Percentiles rank a stretch among this genome's conserved stretches.
Evolutionary conservation across 2,888 invertebrate genomes (phyloP).

Genomic region (Lasioglossum morio): DNA sequence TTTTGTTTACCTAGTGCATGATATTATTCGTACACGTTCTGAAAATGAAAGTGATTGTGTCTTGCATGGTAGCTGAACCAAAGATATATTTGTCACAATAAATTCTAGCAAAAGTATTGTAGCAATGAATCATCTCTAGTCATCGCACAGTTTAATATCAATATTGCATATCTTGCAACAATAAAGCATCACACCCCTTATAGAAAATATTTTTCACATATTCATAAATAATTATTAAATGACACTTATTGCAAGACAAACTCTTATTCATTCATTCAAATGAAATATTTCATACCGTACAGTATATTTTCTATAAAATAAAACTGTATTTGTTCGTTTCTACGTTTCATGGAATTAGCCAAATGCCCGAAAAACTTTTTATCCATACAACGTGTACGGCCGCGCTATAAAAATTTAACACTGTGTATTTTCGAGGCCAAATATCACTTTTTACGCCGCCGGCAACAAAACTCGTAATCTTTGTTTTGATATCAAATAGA

Average conservation of each 20-base stretch:
- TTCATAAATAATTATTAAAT: neutral
- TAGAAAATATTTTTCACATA: neutral
- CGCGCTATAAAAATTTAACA: neutral
- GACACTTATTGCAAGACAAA: neutral
- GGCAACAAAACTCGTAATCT: constrained; percentile 31
- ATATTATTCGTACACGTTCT: neutral
- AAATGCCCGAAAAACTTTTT: neutral
- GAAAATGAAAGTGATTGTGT: neutral
- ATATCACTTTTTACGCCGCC: constrained; percentile 23
- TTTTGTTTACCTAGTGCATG: neutral
- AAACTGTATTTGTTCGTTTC: neutral
- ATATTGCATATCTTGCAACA: neutral
- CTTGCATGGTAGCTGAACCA: neutral
- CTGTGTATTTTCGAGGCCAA: constrained; percentile 34
- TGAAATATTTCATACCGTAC: neutral
- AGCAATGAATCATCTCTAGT: neutral
- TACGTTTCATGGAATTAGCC: neutral
- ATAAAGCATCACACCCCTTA: neutral
- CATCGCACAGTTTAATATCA: neutral
- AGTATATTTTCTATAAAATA: neutral
- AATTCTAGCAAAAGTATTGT: neutral
- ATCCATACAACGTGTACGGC: neutral
- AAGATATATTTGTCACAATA: neutral
- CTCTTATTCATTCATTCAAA: neutral
- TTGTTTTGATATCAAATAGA: constrained; percentile 26